These are phyloP conservation scores for Ceyx erithaca DNA, from an alignment of 2,797 vertebrate genomes.

Conservation along the genomic window DNA sequence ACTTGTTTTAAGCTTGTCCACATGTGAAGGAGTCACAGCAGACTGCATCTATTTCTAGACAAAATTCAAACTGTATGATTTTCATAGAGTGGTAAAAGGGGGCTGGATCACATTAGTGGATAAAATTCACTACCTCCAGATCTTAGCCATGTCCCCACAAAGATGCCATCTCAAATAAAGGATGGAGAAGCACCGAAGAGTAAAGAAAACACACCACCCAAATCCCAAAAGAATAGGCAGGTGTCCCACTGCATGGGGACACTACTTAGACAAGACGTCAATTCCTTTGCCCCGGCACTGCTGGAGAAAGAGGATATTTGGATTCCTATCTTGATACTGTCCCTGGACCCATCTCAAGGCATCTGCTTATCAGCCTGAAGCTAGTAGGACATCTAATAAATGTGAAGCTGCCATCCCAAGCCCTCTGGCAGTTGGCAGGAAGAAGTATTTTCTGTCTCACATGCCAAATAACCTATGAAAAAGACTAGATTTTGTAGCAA, in stretches of 20 bases:
- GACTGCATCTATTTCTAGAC: background rate
- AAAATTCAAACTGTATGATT: background rate
- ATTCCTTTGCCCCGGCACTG: background rate
- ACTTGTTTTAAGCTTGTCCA: background rate
- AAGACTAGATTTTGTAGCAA: slow-evolving; percentile 35
- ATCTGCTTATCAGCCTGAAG: slow-evolving; percentile 37
- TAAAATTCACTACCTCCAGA: background rate
- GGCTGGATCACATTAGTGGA: background rate
- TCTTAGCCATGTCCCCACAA: background rate
- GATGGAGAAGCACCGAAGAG: background rate
- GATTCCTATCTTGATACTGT: slow-evolving; percentile 18
- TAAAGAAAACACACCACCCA: background rate
- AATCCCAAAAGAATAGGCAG: background rate
- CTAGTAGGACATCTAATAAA: slow-evolving; percentile 58
- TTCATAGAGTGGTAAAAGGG: background rate
- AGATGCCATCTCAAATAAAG: background rate
- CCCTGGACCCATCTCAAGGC: slow-evolving; percentile 31
- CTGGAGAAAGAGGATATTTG: slow-evolving; percentile 25
- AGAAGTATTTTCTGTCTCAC: slow-evolving; percentile 39
- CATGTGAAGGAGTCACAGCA: background rate
- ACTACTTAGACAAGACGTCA: slow-evolving; percentile 29
- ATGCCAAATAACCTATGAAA: slow-evolving; percentile 50
- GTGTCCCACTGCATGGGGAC: background rate
- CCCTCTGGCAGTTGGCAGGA: slow-evolving; percentile 54
- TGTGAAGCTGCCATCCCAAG: slow-evolving; percentile 52